Percentiles rank a stretch among this genome's conserved stretches.
These are phyloP conservation scores for Apeira syringaria DNA, from an alignment of 2,888 invertebrate genomes.

Conservation along the genomic window DNA sequence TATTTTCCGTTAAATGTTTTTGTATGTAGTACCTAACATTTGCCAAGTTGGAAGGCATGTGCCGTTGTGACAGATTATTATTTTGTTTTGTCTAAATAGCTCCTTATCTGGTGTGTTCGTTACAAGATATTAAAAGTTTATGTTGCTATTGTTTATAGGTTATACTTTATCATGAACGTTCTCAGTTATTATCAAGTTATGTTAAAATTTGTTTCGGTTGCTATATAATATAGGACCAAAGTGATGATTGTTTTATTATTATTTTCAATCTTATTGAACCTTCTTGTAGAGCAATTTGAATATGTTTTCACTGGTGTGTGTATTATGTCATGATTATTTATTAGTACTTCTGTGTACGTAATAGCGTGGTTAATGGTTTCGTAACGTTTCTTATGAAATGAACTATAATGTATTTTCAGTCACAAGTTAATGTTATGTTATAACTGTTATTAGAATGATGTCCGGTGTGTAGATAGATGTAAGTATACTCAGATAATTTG, in stretches of 20 bases:
- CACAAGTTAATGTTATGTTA: not conserved
- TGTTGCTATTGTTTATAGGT: constrained; percentile 72
- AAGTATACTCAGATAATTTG: too few relatives aligned
- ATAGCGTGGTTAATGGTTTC: too few relatives aligned
- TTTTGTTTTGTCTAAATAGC: constrained; percentile 67
- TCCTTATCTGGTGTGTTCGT: constrained; percentile 63
- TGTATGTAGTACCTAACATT: too few relatives aligned
- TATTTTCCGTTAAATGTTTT: too few relatives aligned
- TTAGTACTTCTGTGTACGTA: too few relatives aligned
- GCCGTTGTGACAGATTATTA: constrained; percentile 28
- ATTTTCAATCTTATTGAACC: too few relatives aligned
- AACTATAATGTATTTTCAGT: not conserved
- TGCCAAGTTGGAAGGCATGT: not conserved
- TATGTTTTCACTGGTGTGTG: too few relatives aligned
- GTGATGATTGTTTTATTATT: too few relatives aligned
- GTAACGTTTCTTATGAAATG: not conserved
- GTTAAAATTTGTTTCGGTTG: constrained; percentile 70
- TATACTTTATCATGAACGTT: constrained; percentile 60
- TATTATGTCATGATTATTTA: too few relatives aligned
- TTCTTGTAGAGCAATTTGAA: too few relatives aligned
- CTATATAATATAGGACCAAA: constrained; percentile 28
- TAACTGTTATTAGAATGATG: constrained; percentile 10
- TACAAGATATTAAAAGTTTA: constrained; percentile 53
- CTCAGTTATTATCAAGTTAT: constrained; percentile 61
- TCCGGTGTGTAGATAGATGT: constrained; percentile 39